Conservation (phyloP, 2,888 invertebrate species). For the Masnerella sp. region DNA sequence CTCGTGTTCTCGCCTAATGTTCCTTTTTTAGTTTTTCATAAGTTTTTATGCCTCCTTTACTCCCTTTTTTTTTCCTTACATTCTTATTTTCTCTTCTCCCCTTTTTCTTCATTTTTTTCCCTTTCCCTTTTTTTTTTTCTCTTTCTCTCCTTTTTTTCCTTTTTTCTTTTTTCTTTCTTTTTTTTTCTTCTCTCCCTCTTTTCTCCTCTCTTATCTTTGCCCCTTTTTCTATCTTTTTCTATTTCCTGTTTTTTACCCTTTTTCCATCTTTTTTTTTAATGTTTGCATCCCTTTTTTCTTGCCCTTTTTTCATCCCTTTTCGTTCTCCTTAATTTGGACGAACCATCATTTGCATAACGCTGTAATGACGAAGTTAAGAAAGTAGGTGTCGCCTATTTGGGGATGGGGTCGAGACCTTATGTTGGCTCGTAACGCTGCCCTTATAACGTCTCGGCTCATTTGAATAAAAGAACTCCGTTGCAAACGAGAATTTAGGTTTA, state of each 20-base stretch:
- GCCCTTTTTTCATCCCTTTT: constrained; percentile 10
- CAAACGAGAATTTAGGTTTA: constrained; percentile 7
- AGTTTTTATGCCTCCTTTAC: no score
- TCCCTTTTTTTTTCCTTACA: no score
- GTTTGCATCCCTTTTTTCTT: constrained; percentile 5
- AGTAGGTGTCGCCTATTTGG: constrained; percentile 68
- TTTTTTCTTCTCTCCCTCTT: no score
- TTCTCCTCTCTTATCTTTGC: no score
- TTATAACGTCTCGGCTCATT: constrained; percentile 68
- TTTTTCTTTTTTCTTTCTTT: no score
- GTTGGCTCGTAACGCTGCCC: constrained; percentile 66
- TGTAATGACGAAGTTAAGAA: constrained; percentile 69
- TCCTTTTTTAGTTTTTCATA: no score
- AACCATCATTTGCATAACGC: constrained; percentile 70
- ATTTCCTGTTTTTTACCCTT: no score
- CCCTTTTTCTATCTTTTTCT: no score
- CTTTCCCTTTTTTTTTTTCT: background rate
- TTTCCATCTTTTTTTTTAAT: no score
- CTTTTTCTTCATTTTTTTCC: background rate
- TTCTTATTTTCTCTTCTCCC: no score
- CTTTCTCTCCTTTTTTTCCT: no score
- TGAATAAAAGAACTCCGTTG: constrained; percentile 67
- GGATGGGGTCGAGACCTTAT: constrained; percentile 62
- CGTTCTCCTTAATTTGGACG: constrained; percentile 1
- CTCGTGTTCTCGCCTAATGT: no score